Percentiles rank a stretch among this genome's conserved stretches.
Evolutionary conservation across 2,888 invertebrate species (phyloP).

Genomic region (Acrobasis repandana): DNA sequence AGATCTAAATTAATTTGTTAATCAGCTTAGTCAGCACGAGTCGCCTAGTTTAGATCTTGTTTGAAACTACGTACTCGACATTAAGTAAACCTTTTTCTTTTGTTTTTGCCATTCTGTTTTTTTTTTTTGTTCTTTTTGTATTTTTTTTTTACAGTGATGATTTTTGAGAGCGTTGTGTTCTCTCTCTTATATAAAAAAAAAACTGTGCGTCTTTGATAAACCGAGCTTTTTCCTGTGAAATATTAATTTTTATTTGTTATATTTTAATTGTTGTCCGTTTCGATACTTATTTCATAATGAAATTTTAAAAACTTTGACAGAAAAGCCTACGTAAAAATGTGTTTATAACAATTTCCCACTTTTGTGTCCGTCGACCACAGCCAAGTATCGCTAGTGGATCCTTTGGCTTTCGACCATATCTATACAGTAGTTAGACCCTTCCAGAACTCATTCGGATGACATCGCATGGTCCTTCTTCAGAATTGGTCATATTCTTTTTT

Average conservation of each 20-base stretch:
- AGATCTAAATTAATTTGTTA: no score
- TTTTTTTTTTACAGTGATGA: no score
- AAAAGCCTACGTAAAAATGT: neutral
- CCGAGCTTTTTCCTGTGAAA: neutral
- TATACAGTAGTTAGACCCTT: conserved; percentile 32
- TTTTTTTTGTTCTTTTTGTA: neutral
- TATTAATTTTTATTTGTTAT: neutral
- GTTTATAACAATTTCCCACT: conserved; percentile 28
- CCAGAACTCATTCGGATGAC: conserved; percentile 19
- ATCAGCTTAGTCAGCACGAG: no score
- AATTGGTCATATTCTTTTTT: neutral
- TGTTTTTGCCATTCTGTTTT: neutral
- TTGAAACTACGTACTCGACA: no score
- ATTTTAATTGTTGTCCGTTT: neutral
- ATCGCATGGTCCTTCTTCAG: conserved; percentile 13
- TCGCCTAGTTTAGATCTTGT: no score
- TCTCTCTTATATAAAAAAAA: no score
- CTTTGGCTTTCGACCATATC: conserved; percentile 28
- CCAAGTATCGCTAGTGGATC: conserved; percentile 38
- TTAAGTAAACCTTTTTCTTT: no score
- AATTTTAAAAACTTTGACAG: neutral
- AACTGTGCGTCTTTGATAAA: no score
- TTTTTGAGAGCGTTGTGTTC: no score
- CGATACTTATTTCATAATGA: neutral
- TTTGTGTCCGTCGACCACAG: conserved; percentile 36